Evolutionary conservation across 2,797 vertebrate species (phyloP), one percentile per base, ranked within the genome.

Genomic region (Amblyraja radiata): DNA sequence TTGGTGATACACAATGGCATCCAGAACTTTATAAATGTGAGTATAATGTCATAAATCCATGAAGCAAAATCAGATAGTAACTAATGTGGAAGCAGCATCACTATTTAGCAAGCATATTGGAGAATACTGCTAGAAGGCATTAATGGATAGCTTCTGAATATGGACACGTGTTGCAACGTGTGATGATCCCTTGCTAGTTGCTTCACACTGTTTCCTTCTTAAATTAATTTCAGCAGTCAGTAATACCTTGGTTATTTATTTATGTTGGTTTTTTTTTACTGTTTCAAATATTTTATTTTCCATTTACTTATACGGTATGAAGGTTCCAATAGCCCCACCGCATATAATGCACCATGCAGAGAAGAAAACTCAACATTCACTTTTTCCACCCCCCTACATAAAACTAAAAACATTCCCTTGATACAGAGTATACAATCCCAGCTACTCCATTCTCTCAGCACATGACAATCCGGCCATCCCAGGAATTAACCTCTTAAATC

Each of bases 321-420:
- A 98, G 97, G 97, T 97, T 98, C 97, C 97, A 98, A 98, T 97
- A 98, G 96, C 97, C 98, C 97, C 97, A 99, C 97, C 98, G 97
- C 97, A 96, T 98, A 97, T 97, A 96, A 98, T 97, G 96, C 97
- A 97, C 97, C 98, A 99, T 99, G 98, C 98, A 98, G 96, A 98
- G 97, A 97, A 98, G 95, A 96, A 97, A 96, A 97, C 96, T 96
- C 97, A 97, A 98, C 96, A 95, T 96, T 97, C 96, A 97, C 95
- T 78, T 25, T 28, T 32, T 4, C 77, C 32, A 14, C 32, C 18
- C n/a, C 84, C 61, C 46, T 95, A 97, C 96, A 96, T 96, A 96
- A 73, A 97, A 97, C 96, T 96, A 93, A 97, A 94, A 93, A 95
- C 95, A 96, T 96, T 96, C 95, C 95, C 97, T 96, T 74, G n/a